Evolutionary conservation across 30 jellyfish, hydroid and myxozoan species (phyloP).

Genomic region (Clytia hemisphaerica): DNA sequence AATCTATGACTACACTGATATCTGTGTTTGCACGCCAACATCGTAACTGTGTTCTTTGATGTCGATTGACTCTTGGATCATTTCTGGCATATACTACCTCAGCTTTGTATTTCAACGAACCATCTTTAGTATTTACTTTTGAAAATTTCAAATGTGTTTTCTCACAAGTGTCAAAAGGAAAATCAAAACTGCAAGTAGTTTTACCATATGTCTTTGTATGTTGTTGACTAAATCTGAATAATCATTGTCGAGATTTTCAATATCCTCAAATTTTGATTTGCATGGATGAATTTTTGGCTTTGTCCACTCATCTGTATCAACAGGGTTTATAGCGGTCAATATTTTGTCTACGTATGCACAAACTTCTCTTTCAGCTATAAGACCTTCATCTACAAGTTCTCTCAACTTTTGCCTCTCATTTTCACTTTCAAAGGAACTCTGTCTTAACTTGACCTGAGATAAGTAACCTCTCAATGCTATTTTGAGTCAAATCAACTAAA

Average conservation of each 20-base stretch:
- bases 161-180: constrained; percentile 10
- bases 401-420: no score
- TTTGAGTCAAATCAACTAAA: constrained; percentile 29
- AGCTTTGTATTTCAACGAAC: constrained; percentile 17
- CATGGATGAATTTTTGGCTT: constrained; percentile 41
- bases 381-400: constrained; percentile 8
- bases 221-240: constrained; percentile 21
- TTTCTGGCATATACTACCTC: constrained; percentile 23
- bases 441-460: no score
- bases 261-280: constrained; percentile 7
- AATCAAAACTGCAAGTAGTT: constrained; percentile 24
- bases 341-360: constrained; percentile 23
- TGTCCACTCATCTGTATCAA: constrained; percentile 26
- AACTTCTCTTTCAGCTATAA: constrained; percentile 10
- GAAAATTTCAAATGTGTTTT: constrained; percentile 28
- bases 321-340: constrained; percentile 14
- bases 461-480: no score
- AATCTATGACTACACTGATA: constrained; percentile 9
- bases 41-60: constrained; percentile 44
- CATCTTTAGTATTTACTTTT: constrained; percentile 12
- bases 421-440: no score
- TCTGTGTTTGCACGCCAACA: constrained; percentile 42
- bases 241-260: constrained; percentile 15
- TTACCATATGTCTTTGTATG: constrained; percentile 30
- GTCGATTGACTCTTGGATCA: constrained; percentile 39